These are phyloP conservation scores for Balaenoptera acutorostrata DNA, from an alignment of 2,113 vertebrate species.

Conservation along the genomic window DNA sequence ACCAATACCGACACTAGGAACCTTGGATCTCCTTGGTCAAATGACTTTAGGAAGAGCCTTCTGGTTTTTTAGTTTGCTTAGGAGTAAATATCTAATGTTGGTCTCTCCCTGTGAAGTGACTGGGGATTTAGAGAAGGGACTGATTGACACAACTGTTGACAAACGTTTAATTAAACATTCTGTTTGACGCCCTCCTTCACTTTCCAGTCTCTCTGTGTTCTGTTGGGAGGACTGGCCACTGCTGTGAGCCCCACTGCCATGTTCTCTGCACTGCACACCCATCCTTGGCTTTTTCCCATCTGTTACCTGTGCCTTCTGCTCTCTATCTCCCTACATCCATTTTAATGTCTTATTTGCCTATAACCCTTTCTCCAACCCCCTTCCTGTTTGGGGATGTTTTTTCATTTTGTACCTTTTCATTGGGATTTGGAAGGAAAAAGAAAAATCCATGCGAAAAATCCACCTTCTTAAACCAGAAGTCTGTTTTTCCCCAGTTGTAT, in stretches of 20 bases:
- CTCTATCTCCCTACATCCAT: neutral
- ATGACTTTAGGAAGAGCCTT: neutral
- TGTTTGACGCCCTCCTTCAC: neutral
- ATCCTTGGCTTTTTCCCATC: neutral
- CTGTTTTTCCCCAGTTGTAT: neutral
- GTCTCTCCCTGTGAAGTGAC: neutral
- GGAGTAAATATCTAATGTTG: neutral
- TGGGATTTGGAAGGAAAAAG: neutral
- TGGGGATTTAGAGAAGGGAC: neutral
- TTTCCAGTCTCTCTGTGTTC: neutral
- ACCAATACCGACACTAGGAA: neutral
- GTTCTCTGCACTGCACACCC: too few species aligned
- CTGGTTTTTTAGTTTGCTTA: neutral
- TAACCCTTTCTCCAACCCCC: neutral
- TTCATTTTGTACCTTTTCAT: neutral
- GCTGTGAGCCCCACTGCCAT: too few species aligned
- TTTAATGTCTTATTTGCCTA: neutral
- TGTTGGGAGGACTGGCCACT: neutral
- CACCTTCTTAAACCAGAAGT: neutral
- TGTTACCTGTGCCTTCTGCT: neutral
- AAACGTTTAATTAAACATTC: neutral
- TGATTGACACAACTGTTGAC: neutral
- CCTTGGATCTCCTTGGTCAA: neutral
- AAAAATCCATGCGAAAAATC: conserved; percentile 2
- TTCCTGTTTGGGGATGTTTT: neutral